A percentile compares a stretch with the other conserved stretches of the same genome.
Evolutionary conservation across 2,888 invertebrate species (phyloP).

Genomic region (Metalampra italica): DNA sequence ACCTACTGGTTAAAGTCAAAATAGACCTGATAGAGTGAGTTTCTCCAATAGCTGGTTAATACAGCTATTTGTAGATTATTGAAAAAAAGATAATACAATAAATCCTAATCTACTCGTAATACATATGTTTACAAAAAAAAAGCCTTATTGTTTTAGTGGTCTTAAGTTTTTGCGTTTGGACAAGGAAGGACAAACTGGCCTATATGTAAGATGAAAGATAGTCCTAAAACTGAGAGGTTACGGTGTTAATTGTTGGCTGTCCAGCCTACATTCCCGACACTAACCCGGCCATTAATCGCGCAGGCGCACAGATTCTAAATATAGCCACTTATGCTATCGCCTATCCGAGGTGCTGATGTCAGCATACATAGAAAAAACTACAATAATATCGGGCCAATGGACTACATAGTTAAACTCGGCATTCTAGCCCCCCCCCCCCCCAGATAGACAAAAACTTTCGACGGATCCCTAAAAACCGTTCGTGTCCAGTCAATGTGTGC

Average conservation of each 20-base stretch:
- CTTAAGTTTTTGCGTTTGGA: too few species aligned
- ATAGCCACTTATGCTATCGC: slow-evolving; percentile 71
- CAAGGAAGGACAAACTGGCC: too few species aligned
- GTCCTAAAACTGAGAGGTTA: slow-evolving; percentile 3
- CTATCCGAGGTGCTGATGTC: slow-evolving; percentile 60
- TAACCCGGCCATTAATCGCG: slow-evolving; percentile 66
- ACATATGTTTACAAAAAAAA: too few species aligned
- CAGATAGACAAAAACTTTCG: too few species aligned
- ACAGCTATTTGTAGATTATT: too few species aligned
- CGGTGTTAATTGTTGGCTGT: slow-evolving; percentile 17
- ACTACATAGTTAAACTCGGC: background rate
- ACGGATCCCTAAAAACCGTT: slow-evolving; percentile 14
- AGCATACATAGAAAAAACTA: slow-evolving; percentile 14
- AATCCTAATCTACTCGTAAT: too few species aligned
- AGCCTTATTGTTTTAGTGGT: too few species aligned
- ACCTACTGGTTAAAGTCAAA: too few species aligned
- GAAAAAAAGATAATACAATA: too few species aligned
- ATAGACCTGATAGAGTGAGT: too few species aligned
- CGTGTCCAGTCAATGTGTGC: slow-evolving; percentile 9
- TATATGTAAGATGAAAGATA: background rate
- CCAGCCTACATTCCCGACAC: slow-evolving; percentile 27
- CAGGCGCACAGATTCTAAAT: slow-evolving; percentile 74
- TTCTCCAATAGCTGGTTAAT: too few species aligned
- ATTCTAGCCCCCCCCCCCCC: too few species aligned
- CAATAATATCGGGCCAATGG: background rate